Base-by-base conservation (phyloP, 2,888 invertebrate genomes). In the Carterocephalus palaemon region DNA sequence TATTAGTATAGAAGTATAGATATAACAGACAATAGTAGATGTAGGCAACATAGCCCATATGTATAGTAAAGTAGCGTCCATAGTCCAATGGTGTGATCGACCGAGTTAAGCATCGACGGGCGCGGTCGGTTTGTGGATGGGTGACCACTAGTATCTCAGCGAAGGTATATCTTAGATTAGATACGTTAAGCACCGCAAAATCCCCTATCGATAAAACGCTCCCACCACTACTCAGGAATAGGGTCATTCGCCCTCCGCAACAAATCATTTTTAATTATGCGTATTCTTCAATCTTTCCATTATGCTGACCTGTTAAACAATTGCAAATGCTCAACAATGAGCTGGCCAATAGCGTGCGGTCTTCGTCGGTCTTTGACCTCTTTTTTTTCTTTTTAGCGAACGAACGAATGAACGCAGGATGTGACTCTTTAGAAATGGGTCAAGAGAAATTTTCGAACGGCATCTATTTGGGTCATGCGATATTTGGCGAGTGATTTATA, bases 241-340 rank as follows among this genome's bases (percentile, higher is more conserved):
- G 69, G 83, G 82, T 79, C 82, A 77, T 79, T 82, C 75, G 73
- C 84, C 84, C 73, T 73, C 77, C 58, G 60, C 68, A 66, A 76
- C 80, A 81, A 83, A 77, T 82, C 80, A 83, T 82, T 85, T 84
- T 85, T 85, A 85, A 84, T 85, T 85, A 64, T 83, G 73, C 64
- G 67, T 73, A 74, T 74, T 71, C 73, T 75, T 74, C 78, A 80
- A 82, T 84, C 75, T 74, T 77, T 69, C 70, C 75, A 80, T 78
- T 71, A 56, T 52, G 71, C 54, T 53, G 61, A 66, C 59, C 67
- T 60, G 64, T 70, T 65, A 63, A 67, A 70, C 70, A 68, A 71
- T 74, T 60, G 59, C 64, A 67, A 64, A 64, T 63, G 67, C 60
- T 60, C 62, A 58, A 45, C 54, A 50, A 50, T 34, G 48, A 46